Evolutionary conservation across 2,113 vertebrate genomes (phyloP).

Genomic region (Mastomys natalensis): DNA sequence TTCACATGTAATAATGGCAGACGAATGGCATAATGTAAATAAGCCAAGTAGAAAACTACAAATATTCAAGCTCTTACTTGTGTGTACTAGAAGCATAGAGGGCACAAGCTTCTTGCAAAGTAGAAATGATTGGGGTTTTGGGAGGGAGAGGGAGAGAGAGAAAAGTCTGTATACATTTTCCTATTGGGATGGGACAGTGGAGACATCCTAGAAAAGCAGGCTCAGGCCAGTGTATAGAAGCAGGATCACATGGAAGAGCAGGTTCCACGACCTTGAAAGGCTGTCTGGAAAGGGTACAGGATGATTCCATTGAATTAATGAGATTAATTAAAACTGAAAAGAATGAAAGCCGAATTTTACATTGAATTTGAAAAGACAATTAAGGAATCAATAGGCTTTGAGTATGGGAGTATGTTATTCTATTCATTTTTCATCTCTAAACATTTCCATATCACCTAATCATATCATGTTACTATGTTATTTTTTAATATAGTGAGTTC

Average conservation of each 20-base stretch:
- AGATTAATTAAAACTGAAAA: neutral
- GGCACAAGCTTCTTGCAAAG: neutral
- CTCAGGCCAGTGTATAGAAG: neutral
- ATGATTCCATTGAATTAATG: neutral
- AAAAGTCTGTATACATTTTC: neutral
- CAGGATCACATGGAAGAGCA: rapidly evolving
- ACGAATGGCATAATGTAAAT: neutral
- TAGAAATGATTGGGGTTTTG: neutral
- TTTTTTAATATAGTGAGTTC: neutral
- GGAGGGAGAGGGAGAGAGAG: neutral
- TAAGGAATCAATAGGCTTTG: neutral
- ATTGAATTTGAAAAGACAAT: neutral
- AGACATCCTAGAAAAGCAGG: too few species aligned
- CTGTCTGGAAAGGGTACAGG: neutral
- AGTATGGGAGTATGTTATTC: neutral
- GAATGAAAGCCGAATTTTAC: neutral
- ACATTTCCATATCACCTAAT: neutral
- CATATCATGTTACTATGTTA: neutral
- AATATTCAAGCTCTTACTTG: neutral
- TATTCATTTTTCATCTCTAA: neutral
- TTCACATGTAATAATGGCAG: neutral
- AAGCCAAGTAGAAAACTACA: neutral
- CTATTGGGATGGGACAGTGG: neutral
- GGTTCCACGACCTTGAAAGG: neutral
- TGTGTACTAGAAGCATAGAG: neutral